Conservation (phyloP, 2,797 vertebrate genomes). For the Percopsis omiscomaycus region DNA sequence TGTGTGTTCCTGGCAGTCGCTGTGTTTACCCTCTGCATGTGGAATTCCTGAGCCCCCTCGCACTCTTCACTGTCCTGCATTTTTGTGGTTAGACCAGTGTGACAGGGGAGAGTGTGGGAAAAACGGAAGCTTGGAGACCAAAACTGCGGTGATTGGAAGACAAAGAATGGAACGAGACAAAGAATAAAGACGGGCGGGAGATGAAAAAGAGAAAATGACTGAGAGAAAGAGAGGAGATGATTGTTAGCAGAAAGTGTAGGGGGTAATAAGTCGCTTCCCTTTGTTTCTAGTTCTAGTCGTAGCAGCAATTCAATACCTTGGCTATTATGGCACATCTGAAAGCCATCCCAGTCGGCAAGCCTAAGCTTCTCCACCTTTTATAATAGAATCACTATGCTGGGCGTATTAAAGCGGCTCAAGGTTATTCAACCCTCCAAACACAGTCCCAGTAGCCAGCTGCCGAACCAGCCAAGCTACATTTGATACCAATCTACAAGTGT, state of each 20-base stretch:
- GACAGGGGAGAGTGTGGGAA: conserved; percentile 98
- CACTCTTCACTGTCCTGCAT: conserved; percentile 89
- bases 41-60: conserved; percentile 89
- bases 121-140: conserved; percentile 92
- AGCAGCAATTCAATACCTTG: conserved; percentile 64
- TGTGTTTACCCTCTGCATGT: conserved; percentile 87
- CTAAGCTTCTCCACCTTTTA: conserved; percentile 45
- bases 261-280: conserved; percentile 73
- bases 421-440: conserved; percentile 46
- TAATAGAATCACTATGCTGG: conserved; percentile 63
- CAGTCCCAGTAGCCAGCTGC: conserved; percentile 44
- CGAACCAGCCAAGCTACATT: conserved; percentile 29
- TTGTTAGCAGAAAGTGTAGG: conserved; percentile 69
- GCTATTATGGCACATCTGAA: conserved; percentile 71
- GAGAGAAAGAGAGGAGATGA: conserved; percentile 58
- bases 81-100: conserved; percentile 94
- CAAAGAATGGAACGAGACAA: conserved; percentile 73
- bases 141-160: conserved; percentile 88
- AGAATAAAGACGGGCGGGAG: conserved; percentile 61
- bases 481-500: conserved; percentile 40
- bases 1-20: conserved; percentile 76
- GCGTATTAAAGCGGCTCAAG: conserved; percentile 57
- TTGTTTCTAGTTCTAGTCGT: conserved; percentile 64
- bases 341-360: conserved; percentile 53
- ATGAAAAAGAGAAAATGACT: conserved; percentile 72